Conservation (phyloP, 2,113 vertebrate species). For the Sinosuthora webbiana region DNA sequence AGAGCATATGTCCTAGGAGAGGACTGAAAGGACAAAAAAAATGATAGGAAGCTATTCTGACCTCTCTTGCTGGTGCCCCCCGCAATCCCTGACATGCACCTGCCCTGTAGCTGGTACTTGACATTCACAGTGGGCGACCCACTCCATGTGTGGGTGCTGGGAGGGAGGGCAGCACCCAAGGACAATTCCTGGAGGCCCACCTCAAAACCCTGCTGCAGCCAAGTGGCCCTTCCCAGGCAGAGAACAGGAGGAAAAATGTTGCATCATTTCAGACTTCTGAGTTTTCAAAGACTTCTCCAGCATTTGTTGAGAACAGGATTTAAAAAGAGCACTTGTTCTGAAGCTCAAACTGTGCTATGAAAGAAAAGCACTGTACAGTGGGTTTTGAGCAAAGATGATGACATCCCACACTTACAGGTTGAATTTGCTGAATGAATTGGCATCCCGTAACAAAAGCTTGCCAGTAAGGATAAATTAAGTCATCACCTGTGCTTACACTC, state of each 20-base stretch:
- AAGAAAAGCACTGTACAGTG: background rate
- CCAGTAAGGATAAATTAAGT: background rate
- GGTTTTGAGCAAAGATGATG: background rate
- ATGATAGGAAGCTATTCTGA: background rate
- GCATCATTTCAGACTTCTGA: background rate
- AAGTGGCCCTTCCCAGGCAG: background rate
- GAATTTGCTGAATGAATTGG: background rate
- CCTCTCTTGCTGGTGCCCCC: background rate
- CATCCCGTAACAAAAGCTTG: background rate
- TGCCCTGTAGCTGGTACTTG: fast-evolving
- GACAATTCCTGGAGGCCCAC: background rate
- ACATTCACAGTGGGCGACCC: background rate
- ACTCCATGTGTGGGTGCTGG: fast-evolving
- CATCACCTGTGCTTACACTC: background rate
- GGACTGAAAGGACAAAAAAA: background rate
- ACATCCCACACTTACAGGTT: background rate
- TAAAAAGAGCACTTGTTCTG: background rate
- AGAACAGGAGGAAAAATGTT: background rate
- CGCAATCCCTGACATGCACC: fast-evolving
- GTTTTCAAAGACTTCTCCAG: background rate
- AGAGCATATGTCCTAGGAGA: background rate
- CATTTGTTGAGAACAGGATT: background rate
- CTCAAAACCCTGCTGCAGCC: background rate
- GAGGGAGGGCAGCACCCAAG: background rate
- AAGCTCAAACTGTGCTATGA: background rate